These are phyloP conservation scores for Nicator chloris DNA, from an alignment of 2,113 vertebrate genomes.

Conservation along the genomic window DNA sequence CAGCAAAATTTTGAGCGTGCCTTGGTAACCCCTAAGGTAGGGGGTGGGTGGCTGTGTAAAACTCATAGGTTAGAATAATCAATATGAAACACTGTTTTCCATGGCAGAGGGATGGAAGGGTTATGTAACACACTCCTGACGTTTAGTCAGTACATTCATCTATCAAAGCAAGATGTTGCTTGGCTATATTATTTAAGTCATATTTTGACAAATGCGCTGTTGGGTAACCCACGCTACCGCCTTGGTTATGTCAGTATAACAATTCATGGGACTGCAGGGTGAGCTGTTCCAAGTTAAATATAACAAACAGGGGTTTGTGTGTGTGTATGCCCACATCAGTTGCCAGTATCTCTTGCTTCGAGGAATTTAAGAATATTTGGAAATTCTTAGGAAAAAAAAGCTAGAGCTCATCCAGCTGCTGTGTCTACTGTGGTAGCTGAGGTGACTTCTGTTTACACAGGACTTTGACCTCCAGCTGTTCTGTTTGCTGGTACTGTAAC, in stretches of 20 bases:
- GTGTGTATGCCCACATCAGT: background rate
- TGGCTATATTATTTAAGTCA: background rate
- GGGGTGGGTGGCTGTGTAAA: background rate
- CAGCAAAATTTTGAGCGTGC: background rate
- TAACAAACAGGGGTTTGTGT: background rate
- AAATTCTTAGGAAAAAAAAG: background rate
- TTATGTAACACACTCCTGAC: constrained; percentile 22
- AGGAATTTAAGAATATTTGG: background rate
- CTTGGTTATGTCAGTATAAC: background rate
- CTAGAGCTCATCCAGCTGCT: background rate
- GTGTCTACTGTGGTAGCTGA: background rate
- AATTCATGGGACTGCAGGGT: background rate
- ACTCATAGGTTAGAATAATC: background rate
- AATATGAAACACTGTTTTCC: background rate
- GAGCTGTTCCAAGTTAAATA: background rate
- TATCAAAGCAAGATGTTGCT: background rate
- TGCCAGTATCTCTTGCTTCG: background rate
- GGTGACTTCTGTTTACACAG: background rate
- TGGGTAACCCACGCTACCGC: background rate
- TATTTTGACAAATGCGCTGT: background rate
- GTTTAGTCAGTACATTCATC: background rate
- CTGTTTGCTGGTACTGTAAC: background rate
- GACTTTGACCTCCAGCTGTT: background rate
- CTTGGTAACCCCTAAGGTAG: background rate
- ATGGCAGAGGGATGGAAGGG: background rate